phyloP scores from a whole-genome alignment of 2,888 invertebrate species.

The Drosophila borborema region DNA sequence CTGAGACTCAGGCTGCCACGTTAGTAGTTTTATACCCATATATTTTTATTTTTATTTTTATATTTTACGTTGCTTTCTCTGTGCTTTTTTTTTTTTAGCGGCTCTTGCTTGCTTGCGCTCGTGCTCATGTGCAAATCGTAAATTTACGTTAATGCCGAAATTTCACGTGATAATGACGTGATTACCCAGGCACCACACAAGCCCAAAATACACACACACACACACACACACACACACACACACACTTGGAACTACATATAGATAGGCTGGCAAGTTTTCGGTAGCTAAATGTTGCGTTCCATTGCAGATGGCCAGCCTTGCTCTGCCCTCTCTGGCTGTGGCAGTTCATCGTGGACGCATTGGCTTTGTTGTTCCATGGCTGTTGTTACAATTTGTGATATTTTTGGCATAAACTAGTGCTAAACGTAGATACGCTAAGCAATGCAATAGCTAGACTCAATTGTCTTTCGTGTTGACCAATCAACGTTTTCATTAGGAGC shows the following conservation, averaged over 20 bases:
- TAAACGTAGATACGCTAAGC: slow-evolving; percentile 8
- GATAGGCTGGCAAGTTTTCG: slow-evolving; percentile 35
- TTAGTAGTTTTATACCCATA: slow-evolving; percentile 60
- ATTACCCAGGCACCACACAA: slow-evolving; percentile 70
- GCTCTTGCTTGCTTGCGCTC: slow-evolving; percentile 35
- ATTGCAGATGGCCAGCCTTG: slow-evolving; percentile 56
- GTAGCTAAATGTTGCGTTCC: slow-evolving; percentile 48
- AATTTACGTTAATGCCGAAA: slow-evolving; percentile 80
- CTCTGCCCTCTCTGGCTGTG: slow-evolving; percentile 24
- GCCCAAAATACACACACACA: slow-evolving; percentile 23
- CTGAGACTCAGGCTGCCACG: slow-evolving; percentile 31
- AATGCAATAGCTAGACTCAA: slow-evolving; percentile 23
- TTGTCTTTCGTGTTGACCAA: slow-evolving; percentile 10
- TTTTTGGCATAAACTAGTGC: slow-evolving; percentile 46
- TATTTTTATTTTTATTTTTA: slow-evolving; percentile 49
- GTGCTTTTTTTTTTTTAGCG: slow-evolving; percentile 30
- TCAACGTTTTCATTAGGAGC: background rate
- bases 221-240: too few relatives aligned
- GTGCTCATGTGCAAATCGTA: slow-evolving; percentile 78
- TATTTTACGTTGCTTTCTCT: slow-evolving; percentile 24
- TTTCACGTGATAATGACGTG: slow-evolving; percentile 83
- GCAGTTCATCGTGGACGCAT: slow-evolving; percentile 22
- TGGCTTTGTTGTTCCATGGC: slow-evolving; percentile 20
- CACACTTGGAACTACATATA: background rate
- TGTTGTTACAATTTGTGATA: slow-evolving; percentile 28